Evolutionary conservation across 2,797 vertebrate species (phyloP).

Genomic region (Spea hammondii): DNA sequence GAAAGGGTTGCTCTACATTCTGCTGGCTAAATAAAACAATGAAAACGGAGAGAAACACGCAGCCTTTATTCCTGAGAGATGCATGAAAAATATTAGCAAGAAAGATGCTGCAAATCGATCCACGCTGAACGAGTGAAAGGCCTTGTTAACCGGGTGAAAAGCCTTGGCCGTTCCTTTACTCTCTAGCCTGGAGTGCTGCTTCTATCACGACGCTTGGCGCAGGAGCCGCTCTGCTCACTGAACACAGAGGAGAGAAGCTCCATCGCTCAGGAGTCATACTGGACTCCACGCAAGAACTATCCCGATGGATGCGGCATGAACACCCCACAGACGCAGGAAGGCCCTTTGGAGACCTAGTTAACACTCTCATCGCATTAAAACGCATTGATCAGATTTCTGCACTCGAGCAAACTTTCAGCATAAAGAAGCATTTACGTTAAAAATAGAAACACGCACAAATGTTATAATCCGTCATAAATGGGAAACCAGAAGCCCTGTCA

Average conservation of each 20-base stretch:
- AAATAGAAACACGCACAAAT: no score
- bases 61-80: conserved; percentile 13
- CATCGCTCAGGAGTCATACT: conserved; percentile 39
- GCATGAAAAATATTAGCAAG: conserved; percentile 8
- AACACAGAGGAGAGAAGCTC: conserved; percentile 31
- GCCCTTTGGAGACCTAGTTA: conserved; percentile 12
- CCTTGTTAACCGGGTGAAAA: conserved; percentile 39
- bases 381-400: not conserved
- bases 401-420: not conserved
- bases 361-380: not conserved
- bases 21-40: conserved; percentile 10
- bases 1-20: not conserved
- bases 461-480: not conserved
- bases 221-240: conserved; percentile 22
- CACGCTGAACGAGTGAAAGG: conserved; percentile 17
- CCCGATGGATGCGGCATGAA: conserved; percentile 24
- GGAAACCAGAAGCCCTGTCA: not conserved
- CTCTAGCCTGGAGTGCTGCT: conserved; percentile 22
- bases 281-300: conserved; percentile 36
- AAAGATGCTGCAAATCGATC: conserved; percentile 41
- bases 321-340: conserved; percentile 7
- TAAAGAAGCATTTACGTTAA: no score
- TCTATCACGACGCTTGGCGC: conserved; percentile 19
- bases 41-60: conserved; percentile 10
- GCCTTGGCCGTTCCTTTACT: conserved; percentile 19